A percentile compares a stretch with the other conserved stretches of the same genome.
Conservation (phyloP, 2,888 invertebrate species). For the Dorcus hopei region DNA sequence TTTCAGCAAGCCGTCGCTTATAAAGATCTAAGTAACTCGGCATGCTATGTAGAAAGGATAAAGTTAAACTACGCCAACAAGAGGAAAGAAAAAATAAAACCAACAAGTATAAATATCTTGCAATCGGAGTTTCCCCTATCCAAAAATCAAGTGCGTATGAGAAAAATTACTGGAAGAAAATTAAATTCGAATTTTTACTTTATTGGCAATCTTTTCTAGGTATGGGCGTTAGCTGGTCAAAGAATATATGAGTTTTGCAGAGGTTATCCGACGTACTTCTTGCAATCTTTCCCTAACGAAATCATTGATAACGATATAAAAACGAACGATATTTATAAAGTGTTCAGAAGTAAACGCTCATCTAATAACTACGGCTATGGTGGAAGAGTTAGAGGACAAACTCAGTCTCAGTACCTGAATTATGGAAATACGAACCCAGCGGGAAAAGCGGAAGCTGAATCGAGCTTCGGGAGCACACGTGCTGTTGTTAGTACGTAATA, state of each 20-base stretch:
- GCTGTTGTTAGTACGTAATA: constrained; percentile 68
- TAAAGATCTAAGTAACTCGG: constrained; percentile 44
- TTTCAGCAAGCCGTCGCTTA: constrained; percentile 49
- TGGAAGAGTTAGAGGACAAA: constrained; percentile 67
- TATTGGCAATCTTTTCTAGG: no score
- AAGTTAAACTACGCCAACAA: constrained; percentile 25
- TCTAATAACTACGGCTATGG: constrained; percentile 31
- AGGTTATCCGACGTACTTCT: constrained; percentile 43
- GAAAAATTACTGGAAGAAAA: background rate
- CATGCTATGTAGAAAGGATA: constrained; percentile 47
- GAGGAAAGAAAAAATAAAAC: constrained; percentile 22
- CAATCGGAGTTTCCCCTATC: constrained; percentile 37
- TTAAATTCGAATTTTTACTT: no score
- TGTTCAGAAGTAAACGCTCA: constrained; percentile 30
- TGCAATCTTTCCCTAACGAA: background rate
- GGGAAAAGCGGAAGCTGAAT: constrained; percentile 80
- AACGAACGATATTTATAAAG: no score
- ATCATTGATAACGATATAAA: background rate
- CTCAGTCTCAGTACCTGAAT: constrained; percentile 80
- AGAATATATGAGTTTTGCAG: constrained; percentile 50
- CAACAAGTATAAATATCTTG: constrained; percentile 39
- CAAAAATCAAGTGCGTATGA: constrained; percentile 46
- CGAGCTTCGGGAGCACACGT: constrained; percentile 66
- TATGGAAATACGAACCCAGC: constrained; percentile 57
- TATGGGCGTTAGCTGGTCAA: constrained; percentile 40